Evolutionary conservation across 2,113 vertebrate species (phyloP).

Genomic region (Laticauda laticaudata): DNA sequence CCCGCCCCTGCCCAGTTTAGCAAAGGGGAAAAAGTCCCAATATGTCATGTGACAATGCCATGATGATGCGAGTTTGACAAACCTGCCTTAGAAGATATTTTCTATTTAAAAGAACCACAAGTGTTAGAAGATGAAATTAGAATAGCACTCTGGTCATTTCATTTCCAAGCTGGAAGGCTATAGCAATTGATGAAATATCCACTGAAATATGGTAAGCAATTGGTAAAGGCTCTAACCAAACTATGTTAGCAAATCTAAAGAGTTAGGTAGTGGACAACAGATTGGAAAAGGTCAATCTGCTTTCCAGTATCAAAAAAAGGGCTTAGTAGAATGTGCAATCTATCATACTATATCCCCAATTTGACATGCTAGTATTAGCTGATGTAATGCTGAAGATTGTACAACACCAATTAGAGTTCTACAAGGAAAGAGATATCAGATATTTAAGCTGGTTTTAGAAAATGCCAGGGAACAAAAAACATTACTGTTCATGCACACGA

Average conservation of each 20-base stretch:
- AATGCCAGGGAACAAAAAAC: neutral
- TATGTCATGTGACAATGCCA: no score
- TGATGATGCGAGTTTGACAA: no score
- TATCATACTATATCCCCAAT: neutral
- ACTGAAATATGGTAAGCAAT: neutral
- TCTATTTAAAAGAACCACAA: neutral
- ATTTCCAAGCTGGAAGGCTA: neutral
- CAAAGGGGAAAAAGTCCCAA: no score
- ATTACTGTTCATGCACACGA: neutral
- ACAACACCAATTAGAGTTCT: neutral
- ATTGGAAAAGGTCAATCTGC: neutral
- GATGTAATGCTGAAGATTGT: neutral
- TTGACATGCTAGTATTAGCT: neutral
- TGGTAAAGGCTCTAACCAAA: neutral
- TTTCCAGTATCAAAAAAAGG: neutral
- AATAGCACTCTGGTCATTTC: neutral
- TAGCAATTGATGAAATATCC: neutral
- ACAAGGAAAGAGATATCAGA: neutral
- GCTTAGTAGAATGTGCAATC: neutral
- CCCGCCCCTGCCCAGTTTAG: no score
- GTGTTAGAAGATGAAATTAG: neutral
- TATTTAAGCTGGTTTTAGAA: neutral
- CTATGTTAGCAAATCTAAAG: neutral
- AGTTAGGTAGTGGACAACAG: neutral
- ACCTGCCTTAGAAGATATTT: neutral